Evolutionary conservation across 2,113 vertebrate genomes (phyloP).

Genomic region (Oriolus oriolus): DNA sequence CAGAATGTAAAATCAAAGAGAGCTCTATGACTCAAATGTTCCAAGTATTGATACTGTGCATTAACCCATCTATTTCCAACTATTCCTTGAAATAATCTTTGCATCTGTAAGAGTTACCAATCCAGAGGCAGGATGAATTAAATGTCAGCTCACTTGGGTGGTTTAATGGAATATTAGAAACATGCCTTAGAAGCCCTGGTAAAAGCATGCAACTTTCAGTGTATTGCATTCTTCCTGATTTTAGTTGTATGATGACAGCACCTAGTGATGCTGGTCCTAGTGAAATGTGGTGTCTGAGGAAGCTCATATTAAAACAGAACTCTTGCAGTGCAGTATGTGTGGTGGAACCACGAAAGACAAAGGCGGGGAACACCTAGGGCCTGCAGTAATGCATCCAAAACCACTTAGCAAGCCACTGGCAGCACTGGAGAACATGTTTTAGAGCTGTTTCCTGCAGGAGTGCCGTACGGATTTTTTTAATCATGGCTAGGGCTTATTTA

Average conservation of each 20-base stretch:
- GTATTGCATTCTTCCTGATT: not conserved
- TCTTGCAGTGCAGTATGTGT: no score
- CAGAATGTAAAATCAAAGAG: not conserved
- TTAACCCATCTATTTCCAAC: not conserved
- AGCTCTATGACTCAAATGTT: not conserved
- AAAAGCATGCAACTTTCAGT: not conserved
- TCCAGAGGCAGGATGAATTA: not conserved
- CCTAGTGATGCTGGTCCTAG: not conserved
- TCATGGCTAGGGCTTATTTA: not conserved
- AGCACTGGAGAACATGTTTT: not conserved
- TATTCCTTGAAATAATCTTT: not conserved
- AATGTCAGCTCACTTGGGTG: not conserved
- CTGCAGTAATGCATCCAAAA: not conserved
- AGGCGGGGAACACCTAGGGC: not conserved
- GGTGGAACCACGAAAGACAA: not conserved
- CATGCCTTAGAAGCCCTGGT: not conserved
- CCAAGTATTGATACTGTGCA: not conserved
- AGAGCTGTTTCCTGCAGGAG: not conserved
- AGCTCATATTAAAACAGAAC: not conserved
- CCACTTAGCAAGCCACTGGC: not conserved
- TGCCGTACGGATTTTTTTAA: accelerated
- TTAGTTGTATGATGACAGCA: not conserved
- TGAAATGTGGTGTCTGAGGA: not conserved
- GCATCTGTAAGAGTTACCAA: not conserved
- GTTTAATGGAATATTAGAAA: not conserved